Conservation (phyloP, 2,113 vertebrate species). For the Anoura caudifer region DNA sequence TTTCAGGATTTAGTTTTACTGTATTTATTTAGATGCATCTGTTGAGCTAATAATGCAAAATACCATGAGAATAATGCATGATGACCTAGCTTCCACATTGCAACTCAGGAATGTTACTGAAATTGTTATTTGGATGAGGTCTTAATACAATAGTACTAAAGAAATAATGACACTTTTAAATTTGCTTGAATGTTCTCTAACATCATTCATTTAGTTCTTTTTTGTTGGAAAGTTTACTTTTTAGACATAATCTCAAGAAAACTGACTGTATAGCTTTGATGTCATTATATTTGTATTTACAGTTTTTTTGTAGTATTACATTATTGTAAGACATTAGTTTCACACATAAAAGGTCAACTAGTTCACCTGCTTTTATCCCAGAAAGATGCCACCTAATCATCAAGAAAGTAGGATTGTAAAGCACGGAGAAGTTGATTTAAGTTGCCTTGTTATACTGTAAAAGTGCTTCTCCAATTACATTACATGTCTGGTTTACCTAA, state of each 20-base stretch:
- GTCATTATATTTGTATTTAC: not conserved
- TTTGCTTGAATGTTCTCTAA: not conserved
- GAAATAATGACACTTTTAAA: not conserved
- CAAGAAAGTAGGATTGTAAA: not conserved
- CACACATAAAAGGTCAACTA: not conserved
- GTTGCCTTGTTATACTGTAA: not conserved
- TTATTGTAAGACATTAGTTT: conserved; percentile 34
- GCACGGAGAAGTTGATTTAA: not conserved
- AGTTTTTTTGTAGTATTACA: not conserved
- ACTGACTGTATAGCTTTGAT: not conserved
- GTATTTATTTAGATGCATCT: not conserved
- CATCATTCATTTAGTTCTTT: not conserved
- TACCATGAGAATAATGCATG: not conserved
- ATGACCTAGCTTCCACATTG: not conserved
- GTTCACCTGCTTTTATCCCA: not conserved
- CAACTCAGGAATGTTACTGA: not conserved
- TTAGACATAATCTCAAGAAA: not conserved
- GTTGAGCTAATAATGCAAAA: not conserved
- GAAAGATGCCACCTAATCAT: not conserved
- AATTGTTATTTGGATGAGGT: not conserved
- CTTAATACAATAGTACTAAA: not conserved
- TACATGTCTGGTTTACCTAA: not conserved
- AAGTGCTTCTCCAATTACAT: not conserved
- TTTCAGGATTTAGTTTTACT: not conserved
- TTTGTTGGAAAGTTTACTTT: not conserved